Evolutionary conservation across 2,797 vertebrate species (phyloP).

Genomic region (Neopelma chrysocephalum): DNA sequence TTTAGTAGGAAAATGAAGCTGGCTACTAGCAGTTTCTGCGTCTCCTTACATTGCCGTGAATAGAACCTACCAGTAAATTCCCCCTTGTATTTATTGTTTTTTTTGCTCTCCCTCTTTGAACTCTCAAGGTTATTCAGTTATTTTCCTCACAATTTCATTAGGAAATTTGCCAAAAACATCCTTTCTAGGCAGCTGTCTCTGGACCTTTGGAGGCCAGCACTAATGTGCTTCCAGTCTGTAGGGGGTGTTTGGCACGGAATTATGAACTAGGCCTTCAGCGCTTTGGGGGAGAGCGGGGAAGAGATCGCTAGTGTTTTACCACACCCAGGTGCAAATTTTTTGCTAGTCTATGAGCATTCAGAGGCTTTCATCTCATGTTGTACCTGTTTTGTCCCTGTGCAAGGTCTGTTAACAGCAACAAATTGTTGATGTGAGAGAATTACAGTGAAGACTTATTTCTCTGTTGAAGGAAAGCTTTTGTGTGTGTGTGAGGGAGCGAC

Average conservation of each 20-base stretch:
- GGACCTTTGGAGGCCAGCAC: constrained; percentile 73
- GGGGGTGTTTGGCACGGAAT: constrained; percentile 61
- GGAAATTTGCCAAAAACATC: constrained; percentile 77
- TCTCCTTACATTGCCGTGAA: background rate
- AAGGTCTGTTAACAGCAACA: background rate
- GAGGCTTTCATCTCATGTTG: constrained; percentile 23
- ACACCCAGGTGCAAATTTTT: constrained; percentile 17
- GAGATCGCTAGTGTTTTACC: background rate
- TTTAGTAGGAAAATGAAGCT: background rate
- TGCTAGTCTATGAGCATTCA: background rate
- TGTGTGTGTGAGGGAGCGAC: background rate
- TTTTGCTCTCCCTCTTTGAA: constrained; percentile 70
- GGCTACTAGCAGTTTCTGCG: background rate
- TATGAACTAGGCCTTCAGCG: constrained; percentile 32
- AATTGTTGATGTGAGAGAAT: constrained; percentile 21
- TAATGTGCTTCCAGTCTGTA: constrained; percentile 67
- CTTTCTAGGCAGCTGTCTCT: constrained; percentile 76
- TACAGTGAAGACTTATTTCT: background rate
- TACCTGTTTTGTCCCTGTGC: constrained; percentile 23
- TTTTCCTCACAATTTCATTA: constrained; percentile 78
- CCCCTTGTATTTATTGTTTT: constrained; percentile 45
- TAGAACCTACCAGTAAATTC: constrained; percentile 40
- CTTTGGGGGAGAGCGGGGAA: background rate
- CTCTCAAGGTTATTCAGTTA: constrained; percentile 76
- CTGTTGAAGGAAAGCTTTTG: background rate